Conservation (phyloP, 2,888 invertebrate genomes). For the Zaprionus bogoriensis region DNA sequence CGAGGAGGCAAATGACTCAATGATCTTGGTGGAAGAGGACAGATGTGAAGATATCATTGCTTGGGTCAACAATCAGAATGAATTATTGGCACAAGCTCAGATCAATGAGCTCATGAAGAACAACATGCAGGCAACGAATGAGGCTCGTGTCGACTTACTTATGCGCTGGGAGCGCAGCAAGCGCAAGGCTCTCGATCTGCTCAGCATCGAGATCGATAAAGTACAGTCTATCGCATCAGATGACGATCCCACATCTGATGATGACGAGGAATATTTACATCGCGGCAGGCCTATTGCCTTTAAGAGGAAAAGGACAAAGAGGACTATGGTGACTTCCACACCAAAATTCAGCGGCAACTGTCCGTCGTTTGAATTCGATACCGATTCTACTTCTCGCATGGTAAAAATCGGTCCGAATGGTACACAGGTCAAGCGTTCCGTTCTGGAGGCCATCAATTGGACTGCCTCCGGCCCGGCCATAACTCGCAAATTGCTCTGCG, state of each 20-base stretch:
- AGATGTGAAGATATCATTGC: too few relatives aligned
- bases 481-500: conserved; percentile 85
- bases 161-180: conserved; percentile 64
- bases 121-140: conserved; percentile 46
- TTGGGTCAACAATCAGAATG: too few relatives aligned
- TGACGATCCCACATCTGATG: conserved; percentile 31
- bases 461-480: conserved; percentile 83
- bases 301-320: conserved; percentile 46
- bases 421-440: conserved; percentile 76
- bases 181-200: conserved; percentile 49
- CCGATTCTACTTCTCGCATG: conserved; percentile 36
- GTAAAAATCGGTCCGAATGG: conserved; percentile 82
- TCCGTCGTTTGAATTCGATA: conserved; percentile 56
- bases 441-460: conserved; percentile 84
- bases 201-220: conserved; percentile 57
- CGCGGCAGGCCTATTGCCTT: too few relatives aligned
- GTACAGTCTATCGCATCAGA: conserved; percentile 54
- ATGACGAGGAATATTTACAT: conserved; percentile 67
- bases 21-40: too few relatives aligned
- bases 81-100: too few relatives aligned
- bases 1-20: conserved; percentile 13
- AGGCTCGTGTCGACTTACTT: conserved; percentile 38
- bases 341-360: conserved; percentile 37
- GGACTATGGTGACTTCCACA: conserved; percentile 44
- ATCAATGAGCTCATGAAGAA: too few relatives aligned